Evolutionary conservation across 2,113 vertebrate species (phyloP).

Genomic region (Apistogramma diplotaenia): DNA sequence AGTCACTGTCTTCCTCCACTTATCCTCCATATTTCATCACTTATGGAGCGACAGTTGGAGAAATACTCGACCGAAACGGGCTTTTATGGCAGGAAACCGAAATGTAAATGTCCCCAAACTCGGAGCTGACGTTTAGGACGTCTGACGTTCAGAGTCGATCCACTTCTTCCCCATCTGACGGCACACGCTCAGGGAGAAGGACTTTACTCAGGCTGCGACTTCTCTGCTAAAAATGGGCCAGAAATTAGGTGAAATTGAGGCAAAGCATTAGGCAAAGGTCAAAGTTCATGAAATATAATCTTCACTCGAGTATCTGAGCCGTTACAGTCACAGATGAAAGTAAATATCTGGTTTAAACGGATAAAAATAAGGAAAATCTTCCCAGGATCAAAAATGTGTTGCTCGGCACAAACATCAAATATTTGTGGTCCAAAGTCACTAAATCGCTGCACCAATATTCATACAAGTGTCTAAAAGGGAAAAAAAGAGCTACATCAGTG

Average conservation of each 20-base stretch:
- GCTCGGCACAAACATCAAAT: background rate
- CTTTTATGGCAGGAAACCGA: background rate
- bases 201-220: background rate
- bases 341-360: background rate
- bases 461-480: no score
- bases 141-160: background rate
- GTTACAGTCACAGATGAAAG: background rate
- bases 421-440: no score
- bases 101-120: background rate
- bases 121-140: background rate
- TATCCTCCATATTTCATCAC: constrained; percentile 7
- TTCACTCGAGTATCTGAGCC: background rate
- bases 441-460: no score
- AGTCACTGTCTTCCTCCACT: constrained; percentile 22
- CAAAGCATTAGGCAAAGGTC: background rate
- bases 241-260: background rate
- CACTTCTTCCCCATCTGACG: background rate
- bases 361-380: background rate
- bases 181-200: no score
- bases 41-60: background rate
- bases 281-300: background rate
- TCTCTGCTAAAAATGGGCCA: background rate
- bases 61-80: background rate
- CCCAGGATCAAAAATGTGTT: background rate
- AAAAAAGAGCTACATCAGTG: no score